These are phyloP conservation scores for Ammospiza nelsoni DNA, from an alignment of 2,113 vertebrate species.

Conservation along the genomic window DNA sequence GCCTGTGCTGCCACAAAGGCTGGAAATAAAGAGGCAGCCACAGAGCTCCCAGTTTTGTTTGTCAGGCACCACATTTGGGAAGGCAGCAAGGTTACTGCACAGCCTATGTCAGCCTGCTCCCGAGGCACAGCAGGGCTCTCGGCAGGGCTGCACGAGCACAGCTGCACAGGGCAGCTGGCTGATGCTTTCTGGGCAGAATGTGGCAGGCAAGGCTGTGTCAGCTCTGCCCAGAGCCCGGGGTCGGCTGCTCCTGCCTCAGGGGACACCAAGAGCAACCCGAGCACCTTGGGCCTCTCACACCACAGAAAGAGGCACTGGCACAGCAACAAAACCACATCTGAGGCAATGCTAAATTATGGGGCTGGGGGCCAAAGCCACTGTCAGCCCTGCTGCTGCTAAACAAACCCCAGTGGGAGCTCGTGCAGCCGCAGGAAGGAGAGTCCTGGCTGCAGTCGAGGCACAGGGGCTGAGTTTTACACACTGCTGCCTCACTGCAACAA, in stretches of 20 bases:
- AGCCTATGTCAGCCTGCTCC: not conserved
- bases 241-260: not conserved
- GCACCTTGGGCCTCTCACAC: rapidly evolving
- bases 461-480: not conserved
- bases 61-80: not conserved
- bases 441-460: rapidly evolving
- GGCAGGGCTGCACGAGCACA: not conserved
- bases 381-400: not conserved
- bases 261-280: rapidly evolving
- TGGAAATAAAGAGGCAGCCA: not conserved
- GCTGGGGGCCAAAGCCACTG: not conserved
- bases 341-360: not conserved
- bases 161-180: not conserved
- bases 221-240: not conserved
- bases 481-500: not conserved
- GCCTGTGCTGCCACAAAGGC: not conserved
- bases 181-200: not conserved
- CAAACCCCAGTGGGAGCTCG: not conserved
- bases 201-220: not conserved
- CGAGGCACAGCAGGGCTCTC: not conserved
- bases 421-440: rapidly evolving
- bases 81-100: not conserved
- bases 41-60: not conserved
- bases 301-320: rapidly evolving
- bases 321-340: not conserved